Evolutionary conservation across 2,797 vertebrate genomes (phyloP), one percentile per base, ranked within the genome.

Genomic region (Chrysocyon brachyurus): DNA sequence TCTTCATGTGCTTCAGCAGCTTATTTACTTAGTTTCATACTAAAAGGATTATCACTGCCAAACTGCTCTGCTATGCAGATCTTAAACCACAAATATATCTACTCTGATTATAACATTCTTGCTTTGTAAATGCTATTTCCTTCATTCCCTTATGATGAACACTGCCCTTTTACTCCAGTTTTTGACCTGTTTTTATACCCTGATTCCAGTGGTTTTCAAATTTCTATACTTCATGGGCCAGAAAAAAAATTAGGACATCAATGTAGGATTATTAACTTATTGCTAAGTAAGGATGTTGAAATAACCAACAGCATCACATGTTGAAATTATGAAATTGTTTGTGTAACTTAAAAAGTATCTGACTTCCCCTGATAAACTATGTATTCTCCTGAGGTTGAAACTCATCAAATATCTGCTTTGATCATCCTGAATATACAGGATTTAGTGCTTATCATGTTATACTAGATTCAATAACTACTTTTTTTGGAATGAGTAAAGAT

Each of bases 261-360:
- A 16, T 21, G 24, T 40, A 91, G 21, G 6, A 81, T 84, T 91
- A 61, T 87, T 24, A 87, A 49, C 63, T 85, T 49, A 66, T 79
- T 93, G 54, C 46, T 0, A 68, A 73, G 17, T 78, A 78, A 87
- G 17, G n/a, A 72, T 77, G 28, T 64, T 70, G 70, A 92, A 90
- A 91, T 91, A 85, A 85, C 33, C 73, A 90, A 64, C 2, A 83
- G 2, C 0, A 87, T 77, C 16, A 6, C 4, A 61, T 46, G 14
- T 19, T 83, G 40, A 85, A 96, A 89, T 91, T 73, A 73, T 66
- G 26, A 88, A 93, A 79, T 64, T 61, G 1, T 81, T 87, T 49
- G 26, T 87, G 2, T 88, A 54, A 21, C 72, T 95, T 57, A 31
- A 36, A 63, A 79, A 90, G 31, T 73, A 15, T 28, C 9, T 87